Evolutionary conservation across 2,113 vertebrate genomes (phyloP).

Genomic region (Nerophis ophidion): DNA sequence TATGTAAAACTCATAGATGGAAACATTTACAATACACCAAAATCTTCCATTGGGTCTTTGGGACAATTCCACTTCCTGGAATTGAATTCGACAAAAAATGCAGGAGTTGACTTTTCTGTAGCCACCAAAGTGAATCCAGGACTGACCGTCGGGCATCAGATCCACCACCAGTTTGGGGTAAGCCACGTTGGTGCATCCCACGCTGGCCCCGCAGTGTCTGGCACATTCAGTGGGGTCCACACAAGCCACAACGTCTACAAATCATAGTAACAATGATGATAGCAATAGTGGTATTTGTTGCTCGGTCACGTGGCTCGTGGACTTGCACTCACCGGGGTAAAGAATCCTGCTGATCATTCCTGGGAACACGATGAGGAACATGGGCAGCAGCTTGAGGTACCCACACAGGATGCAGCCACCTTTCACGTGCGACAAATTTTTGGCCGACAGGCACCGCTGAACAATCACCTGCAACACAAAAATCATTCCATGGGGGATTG

Average conservation of each 20-base stretch:
- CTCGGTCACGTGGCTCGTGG: background rate
- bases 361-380: constrained; percentile 94
- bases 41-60: too few relatives aligned
- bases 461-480: constrained; percentile 83
- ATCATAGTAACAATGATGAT: background rate
- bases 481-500: too few relatives aligned
- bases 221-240: constrained; percentile 73
- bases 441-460: constrained; percentile 92
- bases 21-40: too few relatives aligned
- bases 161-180: constrained; percentile 89
- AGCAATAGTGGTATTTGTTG: background rate
- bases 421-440: constrained; percentile 95
- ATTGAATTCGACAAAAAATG: too few relatives aligned
- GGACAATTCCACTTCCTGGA: too few relatives aligned
- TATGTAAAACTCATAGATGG: too few relatives aligned
- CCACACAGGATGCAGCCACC: constrained; percentile 87
- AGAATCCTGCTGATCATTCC: constrained; percentile 95
- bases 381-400: constrained; percentile 91
- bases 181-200: constrained; percentile 90
- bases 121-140: background rate
- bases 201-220: constrained; percentile 69
- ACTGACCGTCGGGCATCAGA: constrained; percentile 90
- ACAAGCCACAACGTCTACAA: constrained; percentile 83
- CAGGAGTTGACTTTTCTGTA: background rate
- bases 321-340: constrained; percentile 74